Conservation (phyloP, 2,797 vertebrate genomes). For the Betta splendens region DNA sequence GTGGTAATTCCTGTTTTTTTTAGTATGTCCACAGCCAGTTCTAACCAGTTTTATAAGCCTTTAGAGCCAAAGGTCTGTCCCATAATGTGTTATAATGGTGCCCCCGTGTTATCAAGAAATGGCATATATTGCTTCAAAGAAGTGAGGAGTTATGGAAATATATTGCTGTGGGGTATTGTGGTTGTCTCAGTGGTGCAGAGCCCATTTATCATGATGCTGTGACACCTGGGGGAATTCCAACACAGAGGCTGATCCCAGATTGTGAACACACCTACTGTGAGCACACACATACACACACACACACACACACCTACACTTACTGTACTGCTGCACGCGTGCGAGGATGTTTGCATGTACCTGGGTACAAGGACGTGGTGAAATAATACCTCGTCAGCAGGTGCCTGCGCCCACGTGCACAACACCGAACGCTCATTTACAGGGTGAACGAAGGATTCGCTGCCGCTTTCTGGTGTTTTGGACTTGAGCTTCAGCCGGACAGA, state of each 20-base stretch:
- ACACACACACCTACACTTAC: too few relatives aligned
- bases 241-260: conserved; percentile 47
- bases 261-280: conserved; percentile 8
- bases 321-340: conserved; percentile 14
- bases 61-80: conserved; percentile 60
- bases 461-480: too few relatives aligned
- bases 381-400: conserved; percentile 17
- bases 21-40: conserved; percentile 31
- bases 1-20: conserved; percentile 11
- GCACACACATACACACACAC: conserved; percentile 8
- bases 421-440: too few relatives aligned
- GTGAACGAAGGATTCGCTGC: too few relatives aligned
- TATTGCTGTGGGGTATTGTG: conserved; percentile 74
- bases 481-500: conserved; percentile 3
- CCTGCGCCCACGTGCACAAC: conserved; percentile 4
- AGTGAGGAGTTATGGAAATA: conserved; percentile 75
- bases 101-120: conserved; percentile 66
- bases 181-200: conserved; percentile 68
- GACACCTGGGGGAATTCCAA: conserved; percentile 71
- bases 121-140: conserved; percentile 70
- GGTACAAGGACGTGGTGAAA: conserved; percentile 22
- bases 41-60: conserved; percentile 49
- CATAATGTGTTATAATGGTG: conserved; percentile 69
- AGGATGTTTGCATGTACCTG: conserved; percentile 10
- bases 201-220: conserved; percentile 78